These are phyloP conservation scores for Ophiothrix spiculata DNA, from an alignment of 35 echinoderm and acorn worm genomes.

Conservation along the genomic window DNA sequence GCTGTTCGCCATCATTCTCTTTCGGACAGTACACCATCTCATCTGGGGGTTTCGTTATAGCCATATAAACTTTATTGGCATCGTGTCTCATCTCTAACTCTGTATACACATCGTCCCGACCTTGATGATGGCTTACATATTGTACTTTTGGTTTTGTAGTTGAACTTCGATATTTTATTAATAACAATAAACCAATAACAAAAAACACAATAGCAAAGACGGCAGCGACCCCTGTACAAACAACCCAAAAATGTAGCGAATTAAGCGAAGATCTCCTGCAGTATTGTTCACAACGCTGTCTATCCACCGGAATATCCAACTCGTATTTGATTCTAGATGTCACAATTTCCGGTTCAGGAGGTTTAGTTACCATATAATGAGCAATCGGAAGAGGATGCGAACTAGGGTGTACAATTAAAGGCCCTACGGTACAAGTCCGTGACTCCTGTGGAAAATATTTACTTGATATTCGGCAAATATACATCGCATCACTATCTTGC, in stretches of 20 bases:
- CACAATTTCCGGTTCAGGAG: background rate
- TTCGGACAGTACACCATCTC: background rate
- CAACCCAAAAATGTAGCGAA: background rate
- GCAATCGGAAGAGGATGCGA: background rate
- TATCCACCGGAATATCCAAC: background rate
- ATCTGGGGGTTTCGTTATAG: background rate
- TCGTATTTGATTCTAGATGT: background rate
- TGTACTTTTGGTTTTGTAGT: background rate
- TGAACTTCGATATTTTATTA: background rate
- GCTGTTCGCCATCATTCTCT: background rate
- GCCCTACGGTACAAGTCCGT: background rate
- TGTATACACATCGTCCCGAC: background rate
- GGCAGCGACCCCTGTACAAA: background rate
- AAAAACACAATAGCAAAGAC: background rate
- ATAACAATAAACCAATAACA: background rate
- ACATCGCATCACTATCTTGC: background rate
- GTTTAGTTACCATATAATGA: background rate
- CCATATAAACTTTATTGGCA: conserved; percentile 1
- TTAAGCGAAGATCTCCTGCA: background rate
- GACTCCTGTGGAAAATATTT: background rate
- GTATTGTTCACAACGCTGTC: background rate
- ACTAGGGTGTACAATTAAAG: background rate
- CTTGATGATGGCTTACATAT: background rate
- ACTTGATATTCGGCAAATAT: background rate
- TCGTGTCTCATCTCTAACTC: background rate